Conservation (phyloP, 2,888 invertebrate genomes). For the Cantharis rustica region DNA sequence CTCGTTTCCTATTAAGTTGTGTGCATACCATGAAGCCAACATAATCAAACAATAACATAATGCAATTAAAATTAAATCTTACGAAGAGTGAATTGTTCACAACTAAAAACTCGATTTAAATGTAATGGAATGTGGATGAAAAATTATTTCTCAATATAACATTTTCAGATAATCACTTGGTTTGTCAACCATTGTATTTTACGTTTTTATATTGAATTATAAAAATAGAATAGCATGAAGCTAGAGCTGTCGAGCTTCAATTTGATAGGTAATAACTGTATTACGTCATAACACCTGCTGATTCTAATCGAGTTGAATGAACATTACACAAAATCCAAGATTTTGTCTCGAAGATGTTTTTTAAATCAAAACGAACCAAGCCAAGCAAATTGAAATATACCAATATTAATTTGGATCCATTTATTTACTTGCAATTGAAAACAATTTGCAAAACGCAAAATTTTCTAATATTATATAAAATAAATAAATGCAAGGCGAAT, state of each 20-base stretch:
- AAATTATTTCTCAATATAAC: background rate
- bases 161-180: background rate
- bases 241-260: background rate
- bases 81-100: background rate
- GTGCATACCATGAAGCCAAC: background rate
- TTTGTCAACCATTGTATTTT: background rate
- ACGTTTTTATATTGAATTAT: background rate
- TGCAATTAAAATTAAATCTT: background rate
- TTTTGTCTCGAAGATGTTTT: background rate
- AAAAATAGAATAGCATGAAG: background rate
- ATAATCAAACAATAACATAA: background rate
- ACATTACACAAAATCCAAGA: background rate
- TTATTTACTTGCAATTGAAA: too few relatives aligned
- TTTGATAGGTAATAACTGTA: background rate
- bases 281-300: constrained; percentile 5
- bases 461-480: too few relatives aligned
- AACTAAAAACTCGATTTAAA: background rate
- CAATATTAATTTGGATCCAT: too few relatives aligned
- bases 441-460: too few relatives aligned
- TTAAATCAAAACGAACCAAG: background rate
- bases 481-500: background rate
- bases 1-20: background rate
- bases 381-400: background rate
- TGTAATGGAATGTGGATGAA: background rate
- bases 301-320: constrained; percentile 1